phyloP scores from a whole-genome alignment of 2,797 vertebrate species.

The Coregonus suidteri region DNA sequence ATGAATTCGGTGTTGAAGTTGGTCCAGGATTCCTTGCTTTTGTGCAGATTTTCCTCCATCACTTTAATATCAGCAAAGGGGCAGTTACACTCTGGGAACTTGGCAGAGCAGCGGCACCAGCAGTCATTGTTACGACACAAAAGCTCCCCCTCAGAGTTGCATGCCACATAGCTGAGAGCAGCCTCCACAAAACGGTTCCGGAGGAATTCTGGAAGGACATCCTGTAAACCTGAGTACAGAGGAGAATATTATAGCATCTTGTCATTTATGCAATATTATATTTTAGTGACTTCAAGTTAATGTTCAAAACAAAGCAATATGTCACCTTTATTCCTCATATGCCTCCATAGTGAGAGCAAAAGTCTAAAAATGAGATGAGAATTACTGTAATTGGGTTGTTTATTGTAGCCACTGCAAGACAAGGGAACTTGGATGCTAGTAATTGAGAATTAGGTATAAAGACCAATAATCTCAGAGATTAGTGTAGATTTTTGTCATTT shows the following conservation, averaged over 20 bases:
- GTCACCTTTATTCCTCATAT: not conserved
- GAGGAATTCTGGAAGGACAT: constrained; percentile 89
- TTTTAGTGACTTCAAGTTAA: not conserved
- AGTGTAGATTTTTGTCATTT: too few relatives aligned
- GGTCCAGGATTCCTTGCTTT: constrained; percentile 84
- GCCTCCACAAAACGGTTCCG: constrained; percentile 90
- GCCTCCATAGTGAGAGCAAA: not conserved
- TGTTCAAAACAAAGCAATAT: not conserved
- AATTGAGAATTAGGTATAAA: not conserved
- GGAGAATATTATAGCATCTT: not conserved
- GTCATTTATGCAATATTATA: not conserved
- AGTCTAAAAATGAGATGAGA: not conserved
- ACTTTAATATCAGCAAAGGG: constrained; percentile 90
- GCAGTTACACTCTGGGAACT: constrained; percentile 93
- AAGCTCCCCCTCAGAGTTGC: constrained; percentile 91
- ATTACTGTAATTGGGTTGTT: not conserved
- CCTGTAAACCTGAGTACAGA: constrained; percentile 84
- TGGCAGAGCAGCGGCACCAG: constrained; percentile 87
- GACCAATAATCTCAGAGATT: not conserved
- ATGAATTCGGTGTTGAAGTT: constrained; percentile 87
- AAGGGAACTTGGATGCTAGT: not conserved
- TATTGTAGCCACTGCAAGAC: not conserved
- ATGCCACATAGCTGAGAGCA: constrained; percentile 96
- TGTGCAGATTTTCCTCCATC: constrained; percentile 89
- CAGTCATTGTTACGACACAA: constrained; percentile 91